These are phyloP conservation scores for Festucalex cinctus DNA, from an alignment of 2,113 vertebrate genomes.

Conservation along the genomic window DNA sequence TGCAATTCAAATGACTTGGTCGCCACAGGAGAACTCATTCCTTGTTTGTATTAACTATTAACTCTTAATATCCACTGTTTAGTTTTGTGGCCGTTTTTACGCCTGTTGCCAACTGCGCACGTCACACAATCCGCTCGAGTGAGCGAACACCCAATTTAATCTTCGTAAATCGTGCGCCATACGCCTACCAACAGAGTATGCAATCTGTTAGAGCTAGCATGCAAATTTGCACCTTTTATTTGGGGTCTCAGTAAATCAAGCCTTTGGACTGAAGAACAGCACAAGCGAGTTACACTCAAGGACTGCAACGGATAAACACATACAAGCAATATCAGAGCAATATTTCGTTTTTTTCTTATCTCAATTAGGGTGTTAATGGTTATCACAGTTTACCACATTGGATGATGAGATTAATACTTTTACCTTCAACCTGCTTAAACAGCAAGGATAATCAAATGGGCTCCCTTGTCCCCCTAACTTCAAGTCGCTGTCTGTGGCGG, in stretches of 20 bases:
- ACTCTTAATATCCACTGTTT: no score
- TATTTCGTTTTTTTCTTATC: neutral
- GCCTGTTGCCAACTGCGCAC: no score
- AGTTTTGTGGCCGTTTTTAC: no score
- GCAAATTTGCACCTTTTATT: neutral
- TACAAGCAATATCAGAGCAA: neutral
- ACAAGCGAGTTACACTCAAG: neutral
- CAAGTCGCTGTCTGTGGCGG: constrained; percentile 27
- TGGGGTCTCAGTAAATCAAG: neutral
- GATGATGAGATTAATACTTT: constrained; percentile 23
- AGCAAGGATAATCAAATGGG: constrained; percentile 32
- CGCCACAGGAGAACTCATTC: no score
- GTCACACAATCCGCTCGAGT: no score
- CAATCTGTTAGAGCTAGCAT: neutral
- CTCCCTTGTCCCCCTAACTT: constrained; percentile 18
- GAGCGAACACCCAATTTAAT: no score
- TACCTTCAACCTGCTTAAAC: constrained; percentile 21
- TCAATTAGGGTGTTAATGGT: constrained; percentile 1
- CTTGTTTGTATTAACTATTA: no score
- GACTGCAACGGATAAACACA: neutral
- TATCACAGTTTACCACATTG: constrained; percentile 18
- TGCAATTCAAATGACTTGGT: neutral
- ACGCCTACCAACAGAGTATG: neutral
- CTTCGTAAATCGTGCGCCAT: neutral
- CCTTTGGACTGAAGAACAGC: neutral